Percentiles rank a stretch among this genome's conserved stretches.
Evolutionary conservation across 2,113 vertebrate genomes (phyloP).

Genomic region (Hyaena hyaena): DNA sequence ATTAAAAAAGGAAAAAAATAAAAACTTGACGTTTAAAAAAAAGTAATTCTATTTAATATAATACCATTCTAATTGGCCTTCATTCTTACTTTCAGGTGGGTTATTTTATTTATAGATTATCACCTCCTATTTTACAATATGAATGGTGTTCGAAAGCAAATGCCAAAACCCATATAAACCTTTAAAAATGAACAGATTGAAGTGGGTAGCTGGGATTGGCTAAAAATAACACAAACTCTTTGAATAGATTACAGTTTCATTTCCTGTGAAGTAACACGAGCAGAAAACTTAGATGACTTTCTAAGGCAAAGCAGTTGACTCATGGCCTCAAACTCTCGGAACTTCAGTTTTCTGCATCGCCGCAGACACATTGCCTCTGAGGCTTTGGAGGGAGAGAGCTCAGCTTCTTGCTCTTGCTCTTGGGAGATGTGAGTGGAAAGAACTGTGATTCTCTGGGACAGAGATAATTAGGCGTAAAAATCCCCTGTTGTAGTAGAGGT

Average conservation of each 20-base stretch:
- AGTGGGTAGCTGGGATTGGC: constrained; percentile 48
- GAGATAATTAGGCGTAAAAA: neutral
- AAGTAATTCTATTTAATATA: constrained; percentile 20
- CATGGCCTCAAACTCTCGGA: neutral
- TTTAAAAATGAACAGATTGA: constrained; percentile 72
- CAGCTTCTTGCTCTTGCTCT: neutral
- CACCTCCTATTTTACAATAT: constrained; percentile 40
- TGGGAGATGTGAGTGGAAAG: neutral
- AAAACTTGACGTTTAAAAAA: too few relatives aligned
- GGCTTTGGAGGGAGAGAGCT: neutral
- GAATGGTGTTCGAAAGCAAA: constrained; percentile 43
- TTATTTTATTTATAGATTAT: constrained; percentile 47
- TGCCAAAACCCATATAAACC: constrained; percentile 23
- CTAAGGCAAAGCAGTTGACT: neutral
- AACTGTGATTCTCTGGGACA: neutral
- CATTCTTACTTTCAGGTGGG: constrained; percentile 26
- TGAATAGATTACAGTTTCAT: constrained; percentile 52
- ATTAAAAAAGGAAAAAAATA: too few relatives aligned
- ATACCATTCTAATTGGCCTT: constrained; percentile 28
- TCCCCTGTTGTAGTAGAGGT: neutral
- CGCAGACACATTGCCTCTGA: neutral
- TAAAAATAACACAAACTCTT: constrained; percentile 59
- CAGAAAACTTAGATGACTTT: constrained; percentile 36
- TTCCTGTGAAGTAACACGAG: constrained; percentile 18
- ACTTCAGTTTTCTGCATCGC: neutral